Base-by-base conservation (phyloP, 1,140 invertebrate genomes). In the Drosophila prosaltans region DNA sequence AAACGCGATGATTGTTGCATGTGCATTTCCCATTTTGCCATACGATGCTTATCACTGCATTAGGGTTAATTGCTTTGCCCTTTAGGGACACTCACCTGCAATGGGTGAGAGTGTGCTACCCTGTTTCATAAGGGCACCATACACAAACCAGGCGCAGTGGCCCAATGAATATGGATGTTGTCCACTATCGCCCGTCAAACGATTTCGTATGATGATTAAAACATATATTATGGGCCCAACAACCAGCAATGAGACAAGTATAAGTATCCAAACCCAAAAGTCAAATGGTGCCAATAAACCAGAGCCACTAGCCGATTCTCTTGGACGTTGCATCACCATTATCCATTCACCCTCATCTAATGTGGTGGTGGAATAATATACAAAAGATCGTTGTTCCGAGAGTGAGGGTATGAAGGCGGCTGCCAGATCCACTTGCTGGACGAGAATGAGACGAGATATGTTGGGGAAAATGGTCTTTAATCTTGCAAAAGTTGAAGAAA, bases 51-150 rank as follows among this genome's bases (percentile, higher is more conserved):
- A 88, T 88, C 84, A 59, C 5, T 64, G 55, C 74, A 80, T 80
- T 80, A 77, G 58, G 66, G 60, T 64, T 72, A 70, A 82, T 82
- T 90, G 84, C 70, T 74, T 48, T 80, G 45, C 40, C 73, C 65
- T 68, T 93, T 77, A 65, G 54, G 64, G 24, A 16, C 45, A 51
- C 62, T 78, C 90, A 97, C 97, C 96, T 83, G 96, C 95, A 63
- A 94, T 94, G 7, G 97, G 96, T 43, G 95, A 94, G n/a, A 97
- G 92, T 1, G 95, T 96, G 26, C 96, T 96, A 32, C 97, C 97
- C 92, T 98, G 97, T 78, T 97, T 97, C 92, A 97, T 95, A n/a
- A 97, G 93, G 10, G 97, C 96, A 11, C 96, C 96, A 86, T 97
- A 98, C 1, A 97, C 96, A 79, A 97, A 98, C 97, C 97, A 97